Conservation (phyloP, 2,113 vertebrate species). For the Phylloscopus whistleri region DNA sequence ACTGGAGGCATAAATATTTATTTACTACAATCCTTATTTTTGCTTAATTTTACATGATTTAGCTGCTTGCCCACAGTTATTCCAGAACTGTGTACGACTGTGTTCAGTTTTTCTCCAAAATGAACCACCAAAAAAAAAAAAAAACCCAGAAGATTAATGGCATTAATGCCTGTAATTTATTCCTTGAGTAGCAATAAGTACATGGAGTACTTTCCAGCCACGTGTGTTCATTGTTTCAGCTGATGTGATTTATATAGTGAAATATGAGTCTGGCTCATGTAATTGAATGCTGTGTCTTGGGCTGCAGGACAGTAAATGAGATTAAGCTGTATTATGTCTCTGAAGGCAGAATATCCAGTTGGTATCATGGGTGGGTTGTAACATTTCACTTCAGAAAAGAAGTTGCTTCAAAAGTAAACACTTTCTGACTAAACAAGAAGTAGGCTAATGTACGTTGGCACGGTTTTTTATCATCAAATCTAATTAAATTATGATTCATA, state of each 20-base stretch:
- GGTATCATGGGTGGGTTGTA: neutral
- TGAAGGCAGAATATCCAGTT: neutral
- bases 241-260: slow-evolving; percentile 49
- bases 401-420: neutral
- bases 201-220: slow-evolving; percentile 43
- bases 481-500: slow-evolving; percentile 14
- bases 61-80: neutral
- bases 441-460: neutral
- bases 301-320: slow-evolving; percentile 37
- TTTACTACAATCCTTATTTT: neutral
- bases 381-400: neutral
- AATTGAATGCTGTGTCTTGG: slow-evolving; percentile 32
- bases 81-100: neutral
- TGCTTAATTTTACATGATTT: neutral
- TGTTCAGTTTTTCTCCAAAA: slow-evolving; percentile 28
- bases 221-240: slow-evolving; percentile 37
- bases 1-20: neutral
- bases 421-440: neutral
- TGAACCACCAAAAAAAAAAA: neutral
- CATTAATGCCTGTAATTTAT: slow-evolving; percentile 25
- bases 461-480: neutral
- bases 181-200: slow-evolving; percentile 46
- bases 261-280: slow-evolving; percentile 41
- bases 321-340: slow-evolving; percentile 25
- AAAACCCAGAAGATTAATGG: slow-evolving; percentile 1